Evolutionary conservation across 2,113 vertebrate genomes (phyloP).

Genomic region (Cavia aperea): DNA sequence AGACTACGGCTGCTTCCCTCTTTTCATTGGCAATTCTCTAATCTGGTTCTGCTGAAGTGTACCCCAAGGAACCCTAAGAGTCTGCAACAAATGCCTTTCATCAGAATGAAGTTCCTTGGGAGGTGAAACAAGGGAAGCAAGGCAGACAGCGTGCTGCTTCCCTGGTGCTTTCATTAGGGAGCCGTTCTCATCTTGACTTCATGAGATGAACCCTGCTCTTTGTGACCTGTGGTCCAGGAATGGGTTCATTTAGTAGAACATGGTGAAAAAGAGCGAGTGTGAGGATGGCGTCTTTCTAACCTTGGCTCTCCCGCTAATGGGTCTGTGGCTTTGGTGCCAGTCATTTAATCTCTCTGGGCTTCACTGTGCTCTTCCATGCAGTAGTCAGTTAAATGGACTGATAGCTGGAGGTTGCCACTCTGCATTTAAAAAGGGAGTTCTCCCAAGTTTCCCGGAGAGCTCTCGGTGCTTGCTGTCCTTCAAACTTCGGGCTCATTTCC

Average conservation of each 20-base stretch:
- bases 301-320: not conserved
- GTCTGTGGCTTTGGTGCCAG: not conserved
- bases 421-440: not conserved
- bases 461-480: not conserved
- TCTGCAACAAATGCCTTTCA: not conserved
- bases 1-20: not conserved
- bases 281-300: not conserved
- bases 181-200: not conserved
- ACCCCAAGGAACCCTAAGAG: not conserved
- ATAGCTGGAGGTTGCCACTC: not conserved
- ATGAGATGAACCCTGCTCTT: not conserved
- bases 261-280: not conserved
- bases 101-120: not conserved
- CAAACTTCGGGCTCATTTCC: not conserved
- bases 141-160: not conserved
- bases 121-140: not conserved
- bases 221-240: not conserved
- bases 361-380: not conserved
- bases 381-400: not conserved
- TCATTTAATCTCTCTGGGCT: not conserved
- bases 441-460: not conserved
- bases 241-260: rapidly evolving
- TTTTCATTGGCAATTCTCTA: not conserved
- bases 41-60: not conserved
- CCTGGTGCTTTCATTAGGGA: not conserved